Percentiles rank a stretch among this genome's conserved stretches.
Evolutionary conservation across 2,797 vertebrate species (phyloP).

Genomic region (Xiphorhynchus erythropygius): DNA sequence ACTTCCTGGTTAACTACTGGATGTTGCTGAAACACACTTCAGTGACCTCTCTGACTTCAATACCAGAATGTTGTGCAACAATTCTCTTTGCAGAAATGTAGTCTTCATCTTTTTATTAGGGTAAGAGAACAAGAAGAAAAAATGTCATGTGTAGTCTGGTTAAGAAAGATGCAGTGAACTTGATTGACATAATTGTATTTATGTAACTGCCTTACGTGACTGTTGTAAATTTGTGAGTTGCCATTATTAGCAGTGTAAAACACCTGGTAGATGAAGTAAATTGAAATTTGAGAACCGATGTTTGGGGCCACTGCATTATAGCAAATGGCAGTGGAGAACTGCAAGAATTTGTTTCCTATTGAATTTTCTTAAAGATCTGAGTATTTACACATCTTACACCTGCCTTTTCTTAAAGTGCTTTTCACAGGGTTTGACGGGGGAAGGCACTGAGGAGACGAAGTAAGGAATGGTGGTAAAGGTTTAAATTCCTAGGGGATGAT

Average conservation of each 20-base stretch:
- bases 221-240: constrained; percentile 69
- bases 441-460: neutral
- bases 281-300: constrained; percentile 50
- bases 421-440: constrained; percentile 25
- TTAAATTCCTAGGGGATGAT: constrained; percentile 36
- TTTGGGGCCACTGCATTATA: constrained; percentile 36
- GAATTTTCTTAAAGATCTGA: constrained; percentile 48
- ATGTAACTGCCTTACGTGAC: constrained; percentile 66
- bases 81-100: constrained; percentile 49
- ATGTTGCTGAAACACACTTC: constrained; percentile 58
- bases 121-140: constrained; percentile 50
- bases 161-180: constrained; percentile 61
- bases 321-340: constrained; percentile 24
- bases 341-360: constrained; percentile 18
- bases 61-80: constrained; percentile 47
- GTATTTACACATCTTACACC: constrained; percentile 55
- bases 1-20: constrained; percentile 61
- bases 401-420: constrained; percentile 57
- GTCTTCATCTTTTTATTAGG: constrained; percentile 57
- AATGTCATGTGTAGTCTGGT: constrained; percentile 46
- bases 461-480: neutral
- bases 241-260: constrained; percentile 60
- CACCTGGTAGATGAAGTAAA: constrained; percentile 62
- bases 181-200: constrained; percentile 66
- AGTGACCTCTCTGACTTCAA: constrained; percentile 63